phyloP scores from a whole-genome alignment of 2,888 invertebrate species.

The Oscheius sp. region DNA sequence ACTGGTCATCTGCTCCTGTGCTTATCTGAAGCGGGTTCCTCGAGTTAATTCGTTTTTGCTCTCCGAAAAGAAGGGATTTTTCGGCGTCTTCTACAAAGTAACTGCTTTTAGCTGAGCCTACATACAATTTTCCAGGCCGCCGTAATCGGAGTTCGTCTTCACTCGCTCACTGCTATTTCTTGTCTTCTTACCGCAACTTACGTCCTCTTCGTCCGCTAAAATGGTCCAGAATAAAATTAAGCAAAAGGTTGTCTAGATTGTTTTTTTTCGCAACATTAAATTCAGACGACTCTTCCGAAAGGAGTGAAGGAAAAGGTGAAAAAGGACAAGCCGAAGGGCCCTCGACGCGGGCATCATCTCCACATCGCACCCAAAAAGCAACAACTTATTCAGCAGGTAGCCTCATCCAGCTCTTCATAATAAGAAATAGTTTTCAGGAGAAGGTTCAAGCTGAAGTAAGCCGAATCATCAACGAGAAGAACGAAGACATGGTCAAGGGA shows the following conservation, averaged over 20 bases:
- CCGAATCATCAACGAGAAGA: conserved; percentile 69
- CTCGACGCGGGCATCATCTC: conserved; percentile 56
- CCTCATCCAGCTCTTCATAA: background rate
- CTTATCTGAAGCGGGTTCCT: conserved; percentile 75
- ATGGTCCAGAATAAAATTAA: conserved; percentile 63
- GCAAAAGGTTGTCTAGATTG: conserved; percentile 36
- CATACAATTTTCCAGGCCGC: conserved; percentile 49
- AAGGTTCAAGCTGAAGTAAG: conserved; percentile 64
- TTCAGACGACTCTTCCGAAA: conserved; percentile 58
- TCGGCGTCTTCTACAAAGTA: conserved; percentile 77
- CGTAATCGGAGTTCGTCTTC: conserved; percentile 75
- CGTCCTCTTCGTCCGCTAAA: conserved; percentile 73
- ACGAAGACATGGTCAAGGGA: conserved; percentile 68
- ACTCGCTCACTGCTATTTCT: conserved; percentile 73
- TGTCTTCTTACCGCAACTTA: conserved; percentile 74
- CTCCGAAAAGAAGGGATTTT: conserved; percentile 76
- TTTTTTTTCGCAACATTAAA: background rate
- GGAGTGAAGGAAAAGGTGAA: conserved; percentile 63
- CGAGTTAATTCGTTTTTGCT: conserved; percentile 75
- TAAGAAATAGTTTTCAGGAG: conserved; percentile 42
- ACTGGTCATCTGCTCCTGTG: conserved; percentile 76
- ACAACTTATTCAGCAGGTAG: conserved; percentile 54
- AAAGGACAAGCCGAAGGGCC: conserved; percentile 48
- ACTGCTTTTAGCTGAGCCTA: background rate
- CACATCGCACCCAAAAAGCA: conserved; percentile 65